Evolutionary conservation across 2,888 invertebrate species (phyloP), one percentile per base, ranked within the genome.

Genomic region (Tryphoninae sp.): DNA sequence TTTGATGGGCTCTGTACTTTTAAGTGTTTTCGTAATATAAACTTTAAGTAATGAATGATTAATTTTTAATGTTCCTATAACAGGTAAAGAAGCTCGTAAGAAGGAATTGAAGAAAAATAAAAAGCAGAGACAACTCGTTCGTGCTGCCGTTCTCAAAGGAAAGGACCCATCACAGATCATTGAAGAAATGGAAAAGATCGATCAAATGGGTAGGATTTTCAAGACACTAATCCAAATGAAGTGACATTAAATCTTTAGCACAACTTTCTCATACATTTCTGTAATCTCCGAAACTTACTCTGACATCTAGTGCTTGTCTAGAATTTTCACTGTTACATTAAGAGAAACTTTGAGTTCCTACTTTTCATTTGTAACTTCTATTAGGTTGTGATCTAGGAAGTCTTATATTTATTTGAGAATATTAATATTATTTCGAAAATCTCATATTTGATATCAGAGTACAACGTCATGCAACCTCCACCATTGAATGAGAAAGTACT

Each of bases 81-180:
- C 89, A 98, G 98, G 99, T 89, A 99, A 99, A 92, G 98, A 99
- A 92, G 99, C 99, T 13, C 94, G 99, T 74, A 98, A 98, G 92
- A 97, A 98, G 90, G 99, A 99, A 92, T 92, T 99, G 55, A 99
- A 99, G 92, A 99, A 99, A 93, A 99, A 99, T 92, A 99, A 99
- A 92, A 96, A 98, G 86, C 99, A 99, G 91, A 94, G 99, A 72
- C 97, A 98, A 93, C 95, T 98, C 94, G 99, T 99, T 0, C 93
- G 99, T 84, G 98, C 98, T 64, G 98, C 99, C 68, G 99, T 99
- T 1, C 93, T 99, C 2, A 99, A 99, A 93, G 98, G 98, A 91
- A 99, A 99, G 93, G 99, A 99, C 94, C 99, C 99, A 0, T 94
- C 96, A 73, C 98, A 98, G 91, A 95, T 99, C 80, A 94, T 99